Evolutionary conservation across 1,140 invertebrate genomes (phyloP).

Genomic region (Chelonus insularis): DNA sequence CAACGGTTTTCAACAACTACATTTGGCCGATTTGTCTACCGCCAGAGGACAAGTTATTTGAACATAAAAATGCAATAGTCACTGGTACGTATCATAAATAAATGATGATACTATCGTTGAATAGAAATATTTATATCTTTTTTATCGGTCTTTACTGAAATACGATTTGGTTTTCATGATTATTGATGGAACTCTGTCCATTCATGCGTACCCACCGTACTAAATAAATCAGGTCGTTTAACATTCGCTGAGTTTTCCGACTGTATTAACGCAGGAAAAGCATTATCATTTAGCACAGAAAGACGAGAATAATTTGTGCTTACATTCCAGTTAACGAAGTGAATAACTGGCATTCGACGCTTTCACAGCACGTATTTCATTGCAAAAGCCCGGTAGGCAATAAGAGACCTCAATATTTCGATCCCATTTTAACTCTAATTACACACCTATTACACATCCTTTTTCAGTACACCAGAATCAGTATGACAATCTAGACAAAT

Average conservation of each 20-base stretch:
- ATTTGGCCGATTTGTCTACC: slow-evolving; percentile 86
- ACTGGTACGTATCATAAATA: slow-evolving; percentile 59
- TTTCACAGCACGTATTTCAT: background rate
- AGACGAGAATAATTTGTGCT: slow-evolving; percentile 10
- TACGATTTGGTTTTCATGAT: no score
- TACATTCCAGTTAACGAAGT: slow-evolving; percentile 16
- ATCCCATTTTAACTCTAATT: background rate
- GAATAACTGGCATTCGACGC: slow-evolving; percentile 3
- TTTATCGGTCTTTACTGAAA: no score
- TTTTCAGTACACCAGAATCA: background rate
- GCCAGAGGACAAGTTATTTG: slow-evolving; percentile 63
- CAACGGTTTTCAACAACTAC: slow-evolving; percentile 74
- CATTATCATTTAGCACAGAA: background rate
- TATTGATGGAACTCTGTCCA: background rate
- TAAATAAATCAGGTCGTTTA: slow-evolving; percentile 13
- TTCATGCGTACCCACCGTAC: background rate
- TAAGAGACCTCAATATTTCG: background rate
- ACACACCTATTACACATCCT: slow-evolving; percentile 1
- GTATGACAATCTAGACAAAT: background rate
- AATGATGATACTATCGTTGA: no score
- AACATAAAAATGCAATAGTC: slow-evolving; percentile 70
- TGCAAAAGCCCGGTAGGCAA: background rate
- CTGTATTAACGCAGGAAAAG: background rate
- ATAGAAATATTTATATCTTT: background rate
- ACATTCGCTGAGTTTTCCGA: slow-evolving; percentile 11